Conservation (phyloP, 2,888 invertebrate genomes). For the Carabus problematicus region DNA sequence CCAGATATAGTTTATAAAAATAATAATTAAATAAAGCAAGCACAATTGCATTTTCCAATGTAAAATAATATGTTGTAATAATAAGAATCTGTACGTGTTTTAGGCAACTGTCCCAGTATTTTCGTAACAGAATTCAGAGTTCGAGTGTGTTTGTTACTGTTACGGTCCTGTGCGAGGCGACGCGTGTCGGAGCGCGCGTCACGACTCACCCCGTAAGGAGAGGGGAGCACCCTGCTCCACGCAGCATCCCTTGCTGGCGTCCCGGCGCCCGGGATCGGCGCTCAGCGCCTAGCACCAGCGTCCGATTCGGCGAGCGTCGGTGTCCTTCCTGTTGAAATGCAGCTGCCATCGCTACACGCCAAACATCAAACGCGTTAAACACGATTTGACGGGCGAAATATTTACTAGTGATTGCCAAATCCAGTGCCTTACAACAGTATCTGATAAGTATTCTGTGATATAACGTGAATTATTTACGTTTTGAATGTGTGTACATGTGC, state of each 20-base stretch:
- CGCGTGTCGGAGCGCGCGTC: slow-evolving; percentile 5
- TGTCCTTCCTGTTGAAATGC: slow-evolving; percentile 10
- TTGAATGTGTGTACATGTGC: no score
- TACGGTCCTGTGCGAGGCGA: slow-evolving; percentile 8
- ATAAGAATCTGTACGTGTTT: background rate
- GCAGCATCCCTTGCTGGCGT: slow-evolving; percentile 7
- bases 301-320: background rate
- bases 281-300: slow-evolving; percentile 8
- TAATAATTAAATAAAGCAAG: no score
- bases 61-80: no score
- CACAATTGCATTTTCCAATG: no score
- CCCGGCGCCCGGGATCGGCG: slow-evolving; percentile 16
- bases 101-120: background rate
- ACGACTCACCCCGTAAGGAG: background rate
- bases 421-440: background rate
- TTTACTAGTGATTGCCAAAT: no score
- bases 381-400: no score
- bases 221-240: background rate
- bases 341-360: slow-evolving; percentile 1
- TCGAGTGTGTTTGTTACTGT: no score
- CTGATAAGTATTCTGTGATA: slow-evolving; percentile 18
- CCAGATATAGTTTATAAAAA: no score
- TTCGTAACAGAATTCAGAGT: no score
- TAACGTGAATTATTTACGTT: no score
- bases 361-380: background rate